phyloP scores from a whole-genome alignment of 1,140 invertebrate genomes.

The Eciton burchellii region DNA sequence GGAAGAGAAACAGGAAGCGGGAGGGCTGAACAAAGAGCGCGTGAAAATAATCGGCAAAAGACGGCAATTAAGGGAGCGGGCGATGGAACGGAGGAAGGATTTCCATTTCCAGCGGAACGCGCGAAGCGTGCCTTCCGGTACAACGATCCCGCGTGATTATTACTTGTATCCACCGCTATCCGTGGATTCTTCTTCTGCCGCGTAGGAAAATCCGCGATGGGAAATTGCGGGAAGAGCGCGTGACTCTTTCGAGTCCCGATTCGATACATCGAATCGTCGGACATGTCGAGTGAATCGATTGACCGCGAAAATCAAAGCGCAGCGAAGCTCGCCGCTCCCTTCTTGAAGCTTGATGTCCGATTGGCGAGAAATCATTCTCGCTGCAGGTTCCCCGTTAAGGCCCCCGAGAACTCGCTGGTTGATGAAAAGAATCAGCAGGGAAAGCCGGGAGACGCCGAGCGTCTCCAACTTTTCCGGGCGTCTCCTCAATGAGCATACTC shows the following conservation, averaged over 20 bases:
- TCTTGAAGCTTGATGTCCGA: too few species aligned
- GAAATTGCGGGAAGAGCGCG: too few species aligned
- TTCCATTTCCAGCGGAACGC: constrained; percentile 82
- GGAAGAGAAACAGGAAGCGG: constrained; percentile 17
- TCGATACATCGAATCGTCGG: too few species aligned
- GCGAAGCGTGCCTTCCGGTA: constrained; percentile 83
- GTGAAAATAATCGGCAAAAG: constrained; percentile 44
- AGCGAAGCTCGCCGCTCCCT: too few species aligned
- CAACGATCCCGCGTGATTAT: constrained; percentile 78
- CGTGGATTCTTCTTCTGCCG: not conserved
- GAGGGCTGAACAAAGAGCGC: constrained; percentile 30
- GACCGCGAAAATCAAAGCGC: too few species aligned
- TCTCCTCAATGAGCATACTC: not conserved
- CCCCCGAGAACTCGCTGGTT: too few species aligned
- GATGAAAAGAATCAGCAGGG: too few species aligned
- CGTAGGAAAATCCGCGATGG: constrained; percentile 12
- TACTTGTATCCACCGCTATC: constrained; percentile 47
- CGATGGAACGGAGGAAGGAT: constrained; percentile 73
- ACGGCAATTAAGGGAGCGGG: constrained; percentile 68
- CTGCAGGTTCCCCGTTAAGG: too few species aligned
- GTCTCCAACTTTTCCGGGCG: not conserved
- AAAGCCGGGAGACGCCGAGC: not conserved
- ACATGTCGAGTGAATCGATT: too few species aligned
- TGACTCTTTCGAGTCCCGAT: too few species aligned
- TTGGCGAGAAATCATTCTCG: too few species aligned